phyloP scores from a whole-genome alignment of 2,797 vertebrate species.

The Mormyrus hasselquistii region DNA sequence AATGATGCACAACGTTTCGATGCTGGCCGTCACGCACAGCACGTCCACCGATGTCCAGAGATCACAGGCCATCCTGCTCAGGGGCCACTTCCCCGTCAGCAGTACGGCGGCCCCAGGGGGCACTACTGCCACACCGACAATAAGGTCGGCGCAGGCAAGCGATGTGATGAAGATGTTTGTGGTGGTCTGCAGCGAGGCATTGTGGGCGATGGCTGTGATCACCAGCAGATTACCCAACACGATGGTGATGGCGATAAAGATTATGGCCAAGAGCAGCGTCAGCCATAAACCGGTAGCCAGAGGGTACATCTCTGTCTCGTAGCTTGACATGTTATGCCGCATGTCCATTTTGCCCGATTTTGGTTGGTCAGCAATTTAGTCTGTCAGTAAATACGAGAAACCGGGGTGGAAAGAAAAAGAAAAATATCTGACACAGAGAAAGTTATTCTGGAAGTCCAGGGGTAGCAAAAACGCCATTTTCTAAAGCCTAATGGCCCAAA shows the following conservation, averaged over 20 bases:
- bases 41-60: constrained; percentile 94
- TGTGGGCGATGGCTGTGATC: constrained; percentile 79
- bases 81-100: constrained; percentile 73
- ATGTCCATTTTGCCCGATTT: background rate
- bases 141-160: constrained; percentile 83
- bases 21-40: constrained; percentile 91
- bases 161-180: constrained; percentile 95
- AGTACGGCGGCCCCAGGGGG: constrained; percentile 78
- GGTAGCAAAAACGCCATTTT: background rate
- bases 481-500: background rate
- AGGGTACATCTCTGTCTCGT: background rate
- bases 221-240: constrained; percentile 85
- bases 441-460: background rate
- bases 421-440: background rate
- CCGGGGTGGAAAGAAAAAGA: background rate
- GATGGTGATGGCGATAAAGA: constrained; percentile 72
- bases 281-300: constrained; percentile 25
- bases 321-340: background rate
- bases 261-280: constrained; percentile 57
- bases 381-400: background rate
- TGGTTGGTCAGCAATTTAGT: background rate
- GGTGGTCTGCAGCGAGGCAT: constrained; percentile 79
- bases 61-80: constrained; percentile 62
- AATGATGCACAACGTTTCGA: constrained; percentile 88
- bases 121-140: constrained; percentile 88